These are phyloP conservation scores for Semnopithecus entellus DNA, from an alignment of 2,113 vertebrate genomes.

Conservation along the genomic window DNA sequence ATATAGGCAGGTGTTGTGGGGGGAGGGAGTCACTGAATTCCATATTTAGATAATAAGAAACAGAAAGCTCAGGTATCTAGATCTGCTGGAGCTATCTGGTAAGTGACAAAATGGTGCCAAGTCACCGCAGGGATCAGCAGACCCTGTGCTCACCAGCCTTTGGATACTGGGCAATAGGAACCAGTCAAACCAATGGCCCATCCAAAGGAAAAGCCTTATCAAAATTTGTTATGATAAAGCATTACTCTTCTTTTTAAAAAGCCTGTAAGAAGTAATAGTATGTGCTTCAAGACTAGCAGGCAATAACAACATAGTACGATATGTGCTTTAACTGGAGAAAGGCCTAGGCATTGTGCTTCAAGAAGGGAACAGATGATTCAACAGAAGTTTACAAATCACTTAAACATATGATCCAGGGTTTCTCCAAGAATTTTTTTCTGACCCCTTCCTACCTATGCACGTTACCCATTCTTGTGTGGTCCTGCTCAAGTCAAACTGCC, in stretches of 20 bases:
- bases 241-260: neutral
- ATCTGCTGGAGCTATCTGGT: neutral
- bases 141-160: neutral
- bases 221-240: conserved; percentile 1
- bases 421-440: neutral
- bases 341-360: neutral
- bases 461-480: too few relatives aligned
- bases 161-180: neutral
- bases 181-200: neutral
- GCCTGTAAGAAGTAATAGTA: neutral
- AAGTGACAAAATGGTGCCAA: neutral
- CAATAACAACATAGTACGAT: too few relatives aligned
- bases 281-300: too few relatives aligned
- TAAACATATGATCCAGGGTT: neutral
- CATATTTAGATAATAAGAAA: neutral
- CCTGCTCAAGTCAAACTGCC: neutral
- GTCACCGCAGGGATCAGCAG: neutral
- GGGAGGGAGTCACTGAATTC: neutral
- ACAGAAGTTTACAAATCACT: neutral
- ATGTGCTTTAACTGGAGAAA: too few relatives aligned
- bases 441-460: neutral
- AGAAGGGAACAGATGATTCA: neutral
- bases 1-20: neutral
- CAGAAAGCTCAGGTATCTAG: neutral
- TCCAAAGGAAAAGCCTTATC: neutral